Conservation (phyloP, 92 coral and sea anemone species). For the Palythoa heliodiscus region DNA sequence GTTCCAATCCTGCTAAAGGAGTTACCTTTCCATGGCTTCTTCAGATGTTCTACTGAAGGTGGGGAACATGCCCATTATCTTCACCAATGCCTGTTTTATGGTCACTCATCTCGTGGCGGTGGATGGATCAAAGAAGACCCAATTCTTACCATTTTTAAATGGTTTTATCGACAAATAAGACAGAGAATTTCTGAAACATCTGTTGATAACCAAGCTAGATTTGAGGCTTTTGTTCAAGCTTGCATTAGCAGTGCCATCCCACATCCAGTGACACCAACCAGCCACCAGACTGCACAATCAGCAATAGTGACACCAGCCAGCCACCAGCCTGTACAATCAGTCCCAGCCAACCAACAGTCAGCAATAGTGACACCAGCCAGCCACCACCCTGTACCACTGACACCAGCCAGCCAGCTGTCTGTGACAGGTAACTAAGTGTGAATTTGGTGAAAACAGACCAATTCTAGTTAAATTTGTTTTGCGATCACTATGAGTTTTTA, state of each 20-base stretch:
- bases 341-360: not conserved
- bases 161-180: constrained; percentile 16
- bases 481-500: not conserved
- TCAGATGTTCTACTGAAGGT: constrained; percentile 37
- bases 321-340: not conserved
- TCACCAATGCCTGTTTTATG: constrained; percentile 27
- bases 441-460: not conserved
- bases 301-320: not conserved
- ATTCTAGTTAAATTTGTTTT: not conserved
- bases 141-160: constrained; percentile 11
- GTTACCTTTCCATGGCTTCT: constrained; percentile 31
- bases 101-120: constrained; percentile 24
- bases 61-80: constrained; percentile 26
- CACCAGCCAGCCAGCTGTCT: not conserved
- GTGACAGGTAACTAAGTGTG: not conserved
- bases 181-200: constrained; percentile 15
- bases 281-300: not conserved
- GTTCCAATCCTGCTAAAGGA: constrained; percentile 33
- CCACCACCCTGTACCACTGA: not conserved
- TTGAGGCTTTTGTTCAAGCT: constrained; percentile 8
- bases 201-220: constrained; percentile 6
- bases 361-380: not conserved
- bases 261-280: not conserved
- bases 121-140: constrained; percentile 22
- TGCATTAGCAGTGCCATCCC: constrained; percentile 5